These are phyloP conservation scores for Danaus chrysippus DNA, from an alignment of 2,888 invertebrate species.

Conservation along the genomic window DNA sequence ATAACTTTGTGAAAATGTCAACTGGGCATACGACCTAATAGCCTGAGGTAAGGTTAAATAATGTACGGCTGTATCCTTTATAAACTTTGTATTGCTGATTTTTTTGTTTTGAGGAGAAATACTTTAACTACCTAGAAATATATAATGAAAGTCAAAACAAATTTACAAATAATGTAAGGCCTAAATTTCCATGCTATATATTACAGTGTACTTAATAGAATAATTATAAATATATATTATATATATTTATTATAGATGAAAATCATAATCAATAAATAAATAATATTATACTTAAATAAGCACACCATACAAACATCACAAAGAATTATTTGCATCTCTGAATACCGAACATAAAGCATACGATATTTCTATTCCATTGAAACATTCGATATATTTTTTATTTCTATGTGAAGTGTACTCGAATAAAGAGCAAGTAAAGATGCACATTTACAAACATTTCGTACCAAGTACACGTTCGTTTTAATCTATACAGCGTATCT, in stretches of 20 bases:
- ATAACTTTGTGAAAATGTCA: constrained; percentile 21
- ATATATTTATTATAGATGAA: too few species aligned
- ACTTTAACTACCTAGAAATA: neutral
- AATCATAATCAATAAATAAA: too few species aligned
- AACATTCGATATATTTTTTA: neutral
- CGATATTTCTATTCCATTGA: neutral
- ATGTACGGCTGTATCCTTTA: constrained; percentile 5
- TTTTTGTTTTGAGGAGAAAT: neutral
- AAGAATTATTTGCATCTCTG: too few species aligned
- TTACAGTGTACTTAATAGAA: too few species aligned
- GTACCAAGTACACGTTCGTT: constrained; percentile 24
- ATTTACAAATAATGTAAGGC: too few species aligned
- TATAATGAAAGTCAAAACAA: too few species aligned
- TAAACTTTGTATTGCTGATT: neutral
- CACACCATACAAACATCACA: too few species aligned
- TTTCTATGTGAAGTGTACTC: neutral
- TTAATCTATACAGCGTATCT: constrained; percentile 11
- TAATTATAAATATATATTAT: too few species aligned
- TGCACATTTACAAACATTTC: constrained; percentile 20
- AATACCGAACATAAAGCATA: neutral
- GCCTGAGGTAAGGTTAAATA: constrained; percentile 8
- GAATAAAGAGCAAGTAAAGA: constrained; percentile 7
- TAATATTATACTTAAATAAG: too few species aligned
- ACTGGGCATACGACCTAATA: constrained; percentile 14
- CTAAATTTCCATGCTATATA: too few species aligned